phyloP scores from a whole-genome alignment of 1,140 invertebrate species.

The Aradophagus sp. region DNA sequence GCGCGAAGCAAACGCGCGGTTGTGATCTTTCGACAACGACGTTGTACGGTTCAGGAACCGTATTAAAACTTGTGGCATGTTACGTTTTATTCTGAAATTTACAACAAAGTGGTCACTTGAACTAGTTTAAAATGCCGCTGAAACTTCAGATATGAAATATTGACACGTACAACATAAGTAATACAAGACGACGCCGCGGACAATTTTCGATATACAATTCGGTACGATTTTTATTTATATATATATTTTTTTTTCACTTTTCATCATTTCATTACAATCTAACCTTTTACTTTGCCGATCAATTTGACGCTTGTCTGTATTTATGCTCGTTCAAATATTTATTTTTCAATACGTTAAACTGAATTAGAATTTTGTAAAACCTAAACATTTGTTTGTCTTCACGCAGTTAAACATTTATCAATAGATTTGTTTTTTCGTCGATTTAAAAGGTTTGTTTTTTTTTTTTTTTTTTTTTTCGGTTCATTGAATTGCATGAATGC shows the following conservation, averaged over 20 bases:
- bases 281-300: no score
- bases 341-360: no score
- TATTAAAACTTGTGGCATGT: slow-evolving; percentile 72
- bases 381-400: no score
- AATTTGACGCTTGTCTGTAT: background rate
- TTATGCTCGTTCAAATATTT: no score
- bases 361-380: no score
- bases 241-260: slow-evolving; percentile 1
- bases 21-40: slow-evolving; percentile 20
- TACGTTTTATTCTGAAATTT: slow-evolving; percentile 72
- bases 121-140: slow-evolving; percentile 74
- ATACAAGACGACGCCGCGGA: slow-evolving; percentile 72
- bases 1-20: slow-evolving; percentile 22
- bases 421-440: no score
- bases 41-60: slow-evolving; percentile 50
- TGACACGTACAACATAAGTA: slow-evolving; percentile 75
- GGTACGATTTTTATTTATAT: slow-evolving; percentile 53
- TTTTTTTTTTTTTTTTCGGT: slow-evolving; percentile 7
- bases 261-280: background rate
- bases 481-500: slow-evolving; percentile 4
- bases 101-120: slow-evolving; percentile 72
- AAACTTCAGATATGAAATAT: slow-evolving; percentile 73
- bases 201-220: slow-evolving; percentile 72
- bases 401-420: no score
- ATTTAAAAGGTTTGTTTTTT: slow-evolving; percentile 3